Evolutionary conservation across 2,888 invertebrate species (phyloP).

Genomic region (Tachina lurida): DNA sequence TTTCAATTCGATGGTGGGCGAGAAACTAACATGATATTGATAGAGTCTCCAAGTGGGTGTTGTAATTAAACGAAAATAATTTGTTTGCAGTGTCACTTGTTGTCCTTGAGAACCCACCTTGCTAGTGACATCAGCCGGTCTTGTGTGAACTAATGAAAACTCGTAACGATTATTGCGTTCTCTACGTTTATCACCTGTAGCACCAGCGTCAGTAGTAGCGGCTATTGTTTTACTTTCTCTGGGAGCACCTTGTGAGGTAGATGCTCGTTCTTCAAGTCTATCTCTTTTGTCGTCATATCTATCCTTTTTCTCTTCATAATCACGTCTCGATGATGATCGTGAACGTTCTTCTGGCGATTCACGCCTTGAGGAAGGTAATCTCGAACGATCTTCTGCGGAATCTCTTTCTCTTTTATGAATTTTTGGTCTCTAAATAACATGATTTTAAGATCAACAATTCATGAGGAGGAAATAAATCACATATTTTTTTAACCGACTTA

Average conservation of each 20-base stretch:
- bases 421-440: constrained; percentile 60
- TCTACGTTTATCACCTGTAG: constrained; percentile 49
- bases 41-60: constrained; percentile 88
- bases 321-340: constrained; percentile 39
- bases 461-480: no score
- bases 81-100: constrained; percentile 84
- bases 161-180: constrained; percentile 68
- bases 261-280: constrained; percentile 41
- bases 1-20: constrained; percentile 88
- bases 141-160: constrained; percentile 78
- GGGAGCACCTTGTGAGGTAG: constrained; percentile 20
- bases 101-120: constrained; percentile 84
- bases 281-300: constrained; percentile 36
- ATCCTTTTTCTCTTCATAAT: constrained; percentile 41
- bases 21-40: constrained; percentile 90
- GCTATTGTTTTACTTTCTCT: constrained; percentile 1
- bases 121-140: constrained; percentile 77
- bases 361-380: constrained; percentile 45
- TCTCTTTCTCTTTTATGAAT: constrained; percentile 54
- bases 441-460: not conserved
- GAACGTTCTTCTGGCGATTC: constrained; percentile 66
- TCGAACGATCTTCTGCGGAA: constrained; percentile 42
- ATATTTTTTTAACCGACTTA: no score
- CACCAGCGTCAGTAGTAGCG: constrained; percentile 3
- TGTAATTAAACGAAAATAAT: constrained; percentile 88